Base-by-base conservation (phyloP, 2,888 invertebrate species). In the Belgica antarctica region DNA sequence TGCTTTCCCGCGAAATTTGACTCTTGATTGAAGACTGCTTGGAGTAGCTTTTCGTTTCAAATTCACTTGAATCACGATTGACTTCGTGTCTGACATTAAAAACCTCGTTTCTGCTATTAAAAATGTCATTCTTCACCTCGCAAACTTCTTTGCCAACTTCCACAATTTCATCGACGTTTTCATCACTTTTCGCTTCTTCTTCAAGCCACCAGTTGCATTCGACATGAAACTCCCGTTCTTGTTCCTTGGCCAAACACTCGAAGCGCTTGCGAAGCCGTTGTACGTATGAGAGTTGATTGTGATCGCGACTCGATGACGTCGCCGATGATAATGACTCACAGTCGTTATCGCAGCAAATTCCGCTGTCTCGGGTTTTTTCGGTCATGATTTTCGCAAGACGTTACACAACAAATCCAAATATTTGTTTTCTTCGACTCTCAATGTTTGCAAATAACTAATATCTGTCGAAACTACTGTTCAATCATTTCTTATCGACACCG, bases 161-260 rank as follows among this genome's bases (percentile, higher is more conserved):
- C 7, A 12, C 12, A 7, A 22, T 52, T 15, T 70, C 41, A 19
- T 61, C 41, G 25, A 17, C 24, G 36, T 25, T 7, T 19, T 59
- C 24, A 2, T 28, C 47, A 5, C 31, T 24, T 17, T 12, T 12
- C 7, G 31, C 34, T 34, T 34, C 36, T 8, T 61, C 61, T 2
- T 70, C 57, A 8, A 70, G 17, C 70, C 70, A 70, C 70, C 70
- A 70, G 24, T 70, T 70, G 25, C 41, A 46, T 15, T 59, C 47
- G 1, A 27, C n/a, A 24, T 70, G 70, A 34, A 27, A 70, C 19
- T 24, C 70, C 22, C 17, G n/a, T 5, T 68, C 61, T 22, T 70
- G 47, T 22, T 61, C 70, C 12, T 41, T 61, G 7, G 59, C 34
- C 10, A 59, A 17, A 2, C 34, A 8, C 28, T 70, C 70, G 27